Conservation (phyloP, 2,888 invertebrate genomes). For the Ochlodes sylvanus region DNA sequence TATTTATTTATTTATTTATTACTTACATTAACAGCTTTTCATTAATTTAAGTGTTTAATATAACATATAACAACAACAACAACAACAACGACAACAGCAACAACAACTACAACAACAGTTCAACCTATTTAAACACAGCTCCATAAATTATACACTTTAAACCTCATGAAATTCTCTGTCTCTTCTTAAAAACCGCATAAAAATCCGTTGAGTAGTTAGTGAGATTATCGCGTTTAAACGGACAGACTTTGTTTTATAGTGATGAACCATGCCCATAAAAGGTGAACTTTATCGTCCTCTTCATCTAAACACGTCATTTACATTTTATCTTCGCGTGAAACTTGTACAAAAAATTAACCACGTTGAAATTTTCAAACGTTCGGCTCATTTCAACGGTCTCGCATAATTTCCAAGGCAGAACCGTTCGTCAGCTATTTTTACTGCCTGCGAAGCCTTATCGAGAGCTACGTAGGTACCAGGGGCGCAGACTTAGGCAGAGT, state of each 20-base stretch:
- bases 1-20: no score
- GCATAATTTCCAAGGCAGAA: constrained; percentile 61
- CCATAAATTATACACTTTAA: no score
- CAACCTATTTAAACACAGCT: no score
- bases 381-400: constrained; percentile 42
- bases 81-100: no score
- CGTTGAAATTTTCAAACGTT: constrained; percentile 37
- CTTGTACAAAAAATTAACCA: constrained; percentile 19
- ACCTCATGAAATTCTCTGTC: background rate
- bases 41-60: no score
- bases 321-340: constrained; percentile 23
- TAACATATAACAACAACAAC: no score
- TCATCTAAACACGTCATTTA: constrained; percentile 18
- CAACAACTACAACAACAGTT: no score
- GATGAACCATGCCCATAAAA: background rate
- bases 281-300: background rate
- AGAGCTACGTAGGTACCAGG: constrained; percentile 58
- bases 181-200: background rate
- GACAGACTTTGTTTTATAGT: background rate
- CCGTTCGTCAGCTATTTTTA: constrained; percentile 69
- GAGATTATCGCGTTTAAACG: background rate
- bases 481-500: constrained; percentile 52
- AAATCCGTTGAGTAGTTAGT: background rate
- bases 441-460: constrained; percentile 67
- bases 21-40: no score